Base-by-base conservation (phyloP, 2,888 invertebrate genomes). In the Galerucella calmariensis region DNA sequence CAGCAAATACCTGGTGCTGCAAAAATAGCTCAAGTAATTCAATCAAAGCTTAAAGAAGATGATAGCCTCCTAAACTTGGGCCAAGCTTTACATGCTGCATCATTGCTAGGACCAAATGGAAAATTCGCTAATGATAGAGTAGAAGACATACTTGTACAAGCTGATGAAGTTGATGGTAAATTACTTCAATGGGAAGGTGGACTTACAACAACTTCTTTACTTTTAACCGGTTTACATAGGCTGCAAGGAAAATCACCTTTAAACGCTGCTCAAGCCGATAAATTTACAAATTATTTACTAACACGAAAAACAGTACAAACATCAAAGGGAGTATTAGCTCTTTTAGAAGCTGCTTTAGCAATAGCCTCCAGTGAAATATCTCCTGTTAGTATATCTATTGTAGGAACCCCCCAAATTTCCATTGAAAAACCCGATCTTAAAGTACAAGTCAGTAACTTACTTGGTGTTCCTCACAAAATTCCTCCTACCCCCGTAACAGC, bases 181-280 rank as follows among this genome's bases (percentile, higher is more conserved):
- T 92, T 94, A 82, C 89, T 97, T 77, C 95, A 98, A 89, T 98
- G 97, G 87, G 98, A 98, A 87, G 96, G 96, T 46, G 96, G 96
- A 10, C 89, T 97, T 68, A 94, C 94, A 2, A 92, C 94, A 63
- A 96, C 96, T 0, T 91, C 92, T 0, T 84, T 91, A 46, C 83
- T 93, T 46, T 87, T 93, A 1, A 89, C 90, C 16, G 91, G 92
- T 35, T 78, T 87, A 65, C 80, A 86, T n/a, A 79, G 83, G 59
- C 75, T 86, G 12, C 91, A 91, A 82, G 92, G 92, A 73, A 89
- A 92, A 24, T 90, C 92, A 56, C 93, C 95, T 0, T 87, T 98
- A 73, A 92, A 90, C 9, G 90, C 91, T 81, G 93, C 92, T 41
- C 97, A 97, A 88, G 92, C 93, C 1, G 91, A 94, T 67, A 98